phyloP scores from a whole-genome alignment of 2,888 invertebrate genomes.

The Tenodera sinensis region DNA sequence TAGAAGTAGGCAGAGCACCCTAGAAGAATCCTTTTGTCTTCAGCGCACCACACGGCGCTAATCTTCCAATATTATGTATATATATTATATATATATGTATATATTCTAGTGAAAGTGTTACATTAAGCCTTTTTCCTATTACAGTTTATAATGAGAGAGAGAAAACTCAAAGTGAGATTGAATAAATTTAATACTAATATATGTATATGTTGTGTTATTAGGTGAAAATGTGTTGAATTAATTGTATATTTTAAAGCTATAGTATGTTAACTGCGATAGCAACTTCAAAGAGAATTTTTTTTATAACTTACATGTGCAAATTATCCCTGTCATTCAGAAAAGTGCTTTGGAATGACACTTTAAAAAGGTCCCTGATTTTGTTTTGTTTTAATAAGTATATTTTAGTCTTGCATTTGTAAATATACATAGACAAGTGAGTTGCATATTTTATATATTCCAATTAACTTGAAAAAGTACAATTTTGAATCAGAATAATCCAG shows the following conservation, averaged over 20 bases:
- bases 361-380: too few species aligned
- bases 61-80: neutral
- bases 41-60: constrained; percentile 1
- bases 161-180: neutral
- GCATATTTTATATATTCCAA: too few species aligned
- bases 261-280: neutral
- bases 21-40: constrained; percentile 18
- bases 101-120: neutral
- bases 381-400: too few species aligned
- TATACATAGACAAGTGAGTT: too few species aligned
- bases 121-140: neutral
- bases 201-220: neutral
- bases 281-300: neutral
- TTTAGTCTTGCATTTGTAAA: too few species aligned
- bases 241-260: neutral
- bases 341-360: too few species aligned
- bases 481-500: too few species aligned
- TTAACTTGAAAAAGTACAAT: too few species aligned
- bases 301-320: neutral
- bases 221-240: neutral
- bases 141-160: neutral
- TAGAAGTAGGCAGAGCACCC: constrained; percentile 16
- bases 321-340: too few species aligned
- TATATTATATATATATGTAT: neutral
- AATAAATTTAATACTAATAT: neutral